Percentiles rank a stretch among this genome's conserved stretches.
Evolutionary conservation across 2,888 invertebrate genomes (phyloP).

Genomic region (Ypsolopha sequella): DNA sequence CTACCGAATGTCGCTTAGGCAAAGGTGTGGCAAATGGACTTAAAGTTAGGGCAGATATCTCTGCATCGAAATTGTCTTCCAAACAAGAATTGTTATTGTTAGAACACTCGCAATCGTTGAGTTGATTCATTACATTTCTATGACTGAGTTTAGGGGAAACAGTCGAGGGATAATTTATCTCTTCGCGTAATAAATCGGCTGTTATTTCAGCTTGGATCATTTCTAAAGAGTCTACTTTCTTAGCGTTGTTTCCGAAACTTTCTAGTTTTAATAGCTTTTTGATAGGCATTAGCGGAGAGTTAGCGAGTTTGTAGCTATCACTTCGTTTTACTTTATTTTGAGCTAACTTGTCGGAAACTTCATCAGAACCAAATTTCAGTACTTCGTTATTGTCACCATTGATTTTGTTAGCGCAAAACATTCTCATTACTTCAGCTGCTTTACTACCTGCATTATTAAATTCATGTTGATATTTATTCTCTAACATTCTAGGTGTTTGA

Average conservation of each 20-base stretch:
- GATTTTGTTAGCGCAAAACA: slow-evolving; percentile 48
- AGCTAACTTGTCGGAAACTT: slow-evolving; percentile 30
- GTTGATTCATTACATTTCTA: slow-evolving; percentile 34
- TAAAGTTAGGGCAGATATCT: slow-evolving; percentile 49
- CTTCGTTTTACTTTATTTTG: slow-evolving; percentile 78
- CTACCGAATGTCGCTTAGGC: slow-evolving; percentile 51
- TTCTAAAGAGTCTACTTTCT: slow-evolving; percentile 65
- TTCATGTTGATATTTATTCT: slow-evolving; percentile 41
- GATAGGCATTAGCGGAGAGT: slow-evolving; percentile 77
- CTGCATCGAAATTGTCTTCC: slow-evolving; percentile 44
- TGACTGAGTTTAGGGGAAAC: slow-evolving; percentile 70
- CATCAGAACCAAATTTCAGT: slow-evolving; percentile 18
- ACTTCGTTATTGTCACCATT: slow-evolving; percentile 27
- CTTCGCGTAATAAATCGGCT: slow-evolving; percentile 74
- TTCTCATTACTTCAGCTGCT: slow-evolving; percentile 59
- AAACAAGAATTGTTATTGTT: slow-evolving; percentile 21
- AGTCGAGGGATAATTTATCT: slow-evolving; percentile 78
- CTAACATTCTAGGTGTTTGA: slow-evolving; percentile 54
- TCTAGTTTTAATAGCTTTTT: slow-evolving; percentile 71
- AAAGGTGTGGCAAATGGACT: slow-evolving; percentile 57
- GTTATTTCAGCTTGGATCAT: slow-evolving; percentile 73
- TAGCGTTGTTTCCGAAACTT: slow-evolving; percentile 49
- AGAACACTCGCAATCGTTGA: slow-evolving; percentile 39
- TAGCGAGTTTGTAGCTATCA: slow-evolving; percentile 88
- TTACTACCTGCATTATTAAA: slow-evolving; percentile 38